Percentiles rank a stretch among this genome's conserved stretches.
phyloP scores from a whole-genome alignment of 2,888 invertebrate genomes.

The Mesoligia furuncula region DNA sequence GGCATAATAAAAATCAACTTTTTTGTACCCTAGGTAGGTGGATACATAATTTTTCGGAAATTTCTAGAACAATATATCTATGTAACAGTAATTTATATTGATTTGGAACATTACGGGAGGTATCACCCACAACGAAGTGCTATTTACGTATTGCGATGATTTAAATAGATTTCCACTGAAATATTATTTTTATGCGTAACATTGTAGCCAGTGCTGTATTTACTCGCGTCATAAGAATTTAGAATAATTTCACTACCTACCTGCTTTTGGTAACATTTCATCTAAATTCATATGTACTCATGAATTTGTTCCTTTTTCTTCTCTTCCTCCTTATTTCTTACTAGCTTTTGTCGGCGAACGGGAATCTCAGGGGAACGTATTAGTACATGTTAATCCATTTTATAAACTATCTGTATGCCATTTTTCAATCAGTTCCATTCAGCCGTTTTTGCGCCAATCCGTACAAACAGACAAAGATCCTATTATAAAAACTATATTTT shows the following conservation, averaged over 20 bases:
- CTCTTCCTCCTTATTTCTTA: neutral
- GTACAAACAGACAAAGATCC: neutral
- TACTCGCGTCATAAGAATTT: slow-evolving; percentile 49
- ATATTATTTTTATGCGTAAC: slow-evolving; percentile 79
- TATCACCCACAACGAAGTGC: slow-evolving; percentile 74
- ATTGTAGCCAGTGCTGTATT: slow-evolving; percentile 68
- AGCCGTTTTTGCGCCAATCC: no score
- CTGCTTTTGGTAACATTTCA: neutral
- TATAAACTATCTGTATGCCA: neutral
- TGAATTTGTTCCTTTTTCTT: neutral
- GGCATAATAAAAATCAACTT: neutral
- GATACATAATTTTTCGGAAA: neutral
- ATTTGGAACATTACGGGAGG: slow-evolving; percentile 65
- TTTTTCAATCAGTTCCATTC: neutral
- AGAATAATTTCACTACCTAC: slow-evolving; percentile 28
- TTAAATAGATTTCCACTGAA: slow-evolving; percentile 79
- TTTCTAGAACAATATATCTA: neutral
- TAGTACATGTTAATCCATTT: no score
- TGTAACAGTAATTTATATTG: slow-evolving; percentile 45
- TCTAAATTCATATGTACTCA: neutral
- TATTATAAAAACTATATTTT: neutral
- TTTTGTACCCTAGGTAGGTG: neutral
- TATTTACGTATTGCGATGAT: slow-evolving; percentile 79
- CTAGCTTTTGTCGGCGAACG: neutral
- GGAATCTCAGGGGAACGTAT: neutral